Evolutionary conservation across 2,113 vertebrate genomes (phyloP), one percentile per base, ranked within the genome.

Genomic region (Lipotes vexillifer): DNA sequence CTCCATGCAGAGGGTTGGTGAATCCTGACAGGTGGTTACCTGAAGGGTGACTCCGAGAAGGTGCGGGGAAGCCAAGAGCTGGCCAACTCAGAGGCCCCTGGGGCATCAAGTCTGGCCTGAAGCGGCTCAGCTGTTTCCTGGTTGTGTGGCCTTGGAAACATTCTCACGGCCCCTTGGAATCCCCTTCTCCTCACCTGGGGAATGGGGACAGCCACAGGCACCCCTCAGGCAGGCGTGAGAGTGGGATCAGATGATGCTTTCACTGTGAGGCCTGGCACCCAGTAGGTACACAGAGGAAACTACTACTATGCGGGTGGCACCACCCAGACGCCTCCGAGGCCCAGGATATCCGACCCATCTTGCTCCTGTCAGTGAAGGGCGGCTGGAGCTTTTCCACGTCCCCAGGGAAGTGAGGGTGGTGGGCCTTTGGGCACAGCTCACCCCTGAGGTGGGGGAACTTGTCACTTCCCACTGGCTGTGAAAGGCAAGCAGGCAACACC

Each of bases 341-440:
- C 11, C 0, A 0, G 2, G 0, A 68, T 25, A 44, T 4, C 31
- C 0, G 2, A 13, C 6, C 27, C 29, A 10, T 14, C 20, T 7
- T 17, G 49, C n/a, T 29, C 52, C 14, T 6, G 10, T 38, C n/a
- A 3, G 13, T 10, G 29, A 31, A 57, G 21, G 11, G 25, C 2
- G 6, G 25, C 55, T 33, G 17, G 33, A 61, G 44, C 5, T 36
- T 49, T 59, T 49, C 69, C 44, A 3, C 9, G 1, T 25, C 71
- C 44, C 3, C n/a, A 14, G 9, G 20, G 61, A n/a, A 44, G 21
- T 4, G 18, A 3, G 69, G 21, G 25, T 3, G 21, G 25, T 3
- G 12, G 59, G 36, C 17, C 38, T 25, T 36, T 13, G 68, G 31
- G 61, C 29, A 3, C 23, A 25, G 29, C 25, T 8, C 41, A 13